Evolutionary conservation across 2,888 invertebrate species (phyloP).

Genomic region (Ennomos fuscantarius): DNA sequence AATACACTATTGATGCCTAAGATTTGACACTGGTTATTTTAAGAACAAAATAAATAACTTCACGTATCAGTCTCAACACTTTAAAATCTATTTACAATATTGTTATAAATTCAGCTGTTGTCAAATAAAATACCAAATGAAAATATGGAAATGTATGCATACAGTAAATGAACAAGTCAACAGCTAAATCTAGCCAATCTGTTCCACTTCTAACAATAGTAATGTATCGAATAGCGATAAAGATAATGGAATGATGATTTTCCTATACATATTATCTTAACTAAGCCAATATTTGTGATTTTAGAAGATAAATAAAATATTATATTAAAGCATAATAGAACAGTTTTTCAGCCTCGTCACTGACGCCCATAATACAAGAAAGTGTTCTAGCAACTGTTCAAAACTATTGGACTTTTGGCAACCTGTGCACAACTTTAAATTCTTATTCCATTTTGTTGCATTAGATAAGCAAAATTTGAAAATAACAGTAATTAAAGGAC

Average conservation of each 20-base stretch:
- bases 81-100: conserved; percentile 80
- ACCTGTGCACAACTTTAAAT: conserved; percentile 14
- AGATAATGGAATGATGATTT: conserved; percentile 69
- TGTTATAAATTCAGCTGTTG: conserved; percentile 72
- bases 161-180: conserved; percentile 44
- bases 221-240: conserved; percentile 43
- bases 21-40: conserved; percentile 81
- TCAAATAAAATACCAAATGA: conserved; percentile 56
- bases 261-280: conserved; percentile 54
- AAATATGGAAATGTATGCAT: conserved; percentile 28
- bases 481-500: conserved; percentile 26
- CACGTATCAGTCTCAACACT: conserved; percentile 83
- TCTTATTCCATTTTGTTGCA: conserved; percentile 8
- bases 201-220: conserved; percentile 43
- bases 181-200: conserved; percentile 53
- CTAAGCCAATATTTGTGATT: conserved; percentile 62
- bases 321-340: conserved; percentile 59
- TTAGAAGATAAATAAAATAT: conserved; percentile 48
- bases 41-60: conserved; percentile 82
- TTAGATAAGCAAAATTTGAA: conserved; percentile 28
- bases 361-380: conserved; percentile 36
- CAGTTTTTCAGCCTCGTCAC: conserved; percentile 47
- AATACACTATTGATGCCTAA: conserved; percentile 67
- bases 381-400: conserved; percentile 20
- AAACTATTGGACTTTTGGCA: conserved; percentile 23